These are phyloP conservation scores for Nannobrachium achirus DNA, from an alignment of 2,113 vertebrate genomes.

Conservation along the genomic window DNA sequence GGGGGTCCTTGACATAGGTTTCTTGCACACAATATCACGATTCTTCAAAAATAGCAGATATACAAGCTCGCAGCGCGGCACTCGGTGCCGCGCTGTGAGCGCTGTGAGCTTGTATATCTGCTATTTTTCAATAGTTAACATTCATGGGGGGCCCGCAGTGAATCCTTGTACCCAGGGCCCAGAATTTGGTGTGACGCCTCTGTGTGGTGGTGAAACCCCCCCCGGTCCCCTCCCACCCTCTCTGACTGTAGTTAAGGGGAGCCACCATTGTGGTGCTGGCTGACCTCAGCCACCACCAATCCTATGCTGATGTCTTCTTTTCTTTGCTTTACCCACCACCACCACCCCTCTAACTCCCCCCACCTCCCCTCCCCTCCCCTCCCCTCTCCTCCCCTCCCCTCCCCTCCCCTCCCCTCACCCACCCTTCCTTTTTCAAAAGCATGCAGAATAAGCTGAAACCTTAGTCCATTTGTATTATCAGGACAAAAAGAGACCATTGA, in stretches of 20 bases:
- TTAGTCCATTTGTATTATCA: conserved; percentile 78
- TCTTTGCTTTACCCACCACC: conserved; percentile 39
- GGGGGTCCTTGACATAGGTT: too few species aligned
- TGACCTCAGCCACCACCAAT: conserved; percentile 64
- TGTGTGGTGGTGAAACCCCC: too few species aligned
- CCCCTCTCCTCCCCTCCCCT: neutral
- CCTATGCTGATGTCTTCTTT: conserved; percentile 80
- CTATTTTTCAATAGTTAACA: too few species aligned
- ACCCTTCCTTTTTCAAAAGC: conserved; percentile 75
- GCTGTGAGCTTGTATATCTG: too few species aligned
- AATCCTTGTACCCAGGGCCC: too few species aligned
- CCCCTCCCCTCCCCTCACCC: neutral
- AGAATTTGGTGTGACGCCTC: too few species aligned
- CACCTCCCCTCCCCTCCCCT: neutral
- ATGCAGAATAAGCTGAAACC: conserved; percentile 82
- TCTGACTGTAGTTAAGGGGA: conserved; percentile 61
- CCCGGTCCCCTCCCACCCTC: conserved; percentile 2
- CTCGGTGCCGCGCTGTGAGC: too few species aligned
- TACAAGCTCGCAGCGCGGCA: too few species aligned
- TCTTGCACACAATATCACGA: too few species aligned
- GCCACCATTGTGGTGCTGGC: conserved; percentile 47
- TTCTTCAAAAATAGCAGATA: too few species aligned
- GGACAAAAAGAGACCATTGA: conserved; percentile 77
- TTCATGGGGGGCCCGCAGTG: too few species aligned
- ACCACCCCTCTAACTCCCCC: neutral